Evolutionary conservation across 2,888 invertebrate genomes (phyloP).

Genomic region (Ectemnius cavifrons): DNA sequence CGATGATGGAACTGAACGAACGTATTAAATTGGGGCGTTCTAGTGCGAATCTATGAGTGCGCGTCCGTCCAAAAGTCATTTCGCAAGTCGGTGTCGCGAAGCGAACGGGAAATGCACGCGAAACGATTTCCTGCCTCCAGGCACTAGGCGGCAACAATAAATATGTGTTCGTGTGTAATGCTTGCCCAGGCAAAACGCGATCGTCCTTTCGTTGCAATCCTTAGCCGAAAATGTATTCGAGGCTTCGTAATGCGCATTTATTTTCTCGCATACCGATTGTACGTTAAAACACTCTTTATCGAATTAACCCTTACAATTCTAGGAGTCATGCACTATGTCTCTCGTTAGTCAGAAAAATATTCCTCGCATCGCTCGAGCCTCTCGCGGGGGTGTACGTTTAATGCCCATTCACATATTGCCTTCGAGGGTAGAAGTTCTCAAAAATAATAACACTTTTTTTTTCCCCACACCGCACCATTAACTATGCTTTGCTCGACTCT

Average conservation of each 20-base stretch:
- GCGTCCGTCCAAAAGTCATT: too few relatives aligned
- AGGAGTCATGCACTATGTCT: too few relatives aligned
- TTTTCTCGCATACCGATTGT: not conserved
- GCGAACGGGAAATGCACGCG: slow-evolving; percentile 28
- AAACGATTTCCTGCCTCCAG: slow-evolving; percentile 63
- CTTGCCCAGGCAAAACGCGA: slow-evolving; percentile 30
- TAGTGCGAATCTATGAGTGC: too few relatives aligned
- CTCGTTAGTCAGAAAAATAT: not conserved
- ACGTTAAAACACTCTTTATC: not conserved
- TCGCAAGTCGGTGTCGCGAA: too few relatives aligned
- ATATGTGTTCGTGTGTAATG: slow-evolving; percentile 26
- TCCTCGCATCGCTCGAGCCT: slow-evolving; percentile 10
- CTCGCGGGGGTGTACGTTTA: not conserved
- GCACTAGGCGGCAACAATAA: slow-evolving; percentile 64
- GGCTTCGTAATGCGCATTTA: too few relatives aligned
- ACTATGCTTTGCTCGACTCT: not conserved
- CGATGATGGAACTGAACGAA: too few relatives aligned
- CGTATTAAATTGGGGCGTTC: too few relatives aligned
- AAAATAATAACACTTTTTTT: not conserved
- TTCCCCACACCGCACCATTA: not conserved
- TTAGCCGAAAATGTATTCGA: not conserved
- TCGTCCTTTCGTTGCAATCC: not conserved
- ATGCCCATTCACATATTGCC: slow-evolving; percentile 9
- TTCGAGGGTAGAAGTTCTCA: not conserved
- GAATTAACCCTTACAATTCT: too few relatives aligned